phyloP scores from a whole-genome alignment of 2,113 vertebrate species.

The Cepphus grylle region DNA sequence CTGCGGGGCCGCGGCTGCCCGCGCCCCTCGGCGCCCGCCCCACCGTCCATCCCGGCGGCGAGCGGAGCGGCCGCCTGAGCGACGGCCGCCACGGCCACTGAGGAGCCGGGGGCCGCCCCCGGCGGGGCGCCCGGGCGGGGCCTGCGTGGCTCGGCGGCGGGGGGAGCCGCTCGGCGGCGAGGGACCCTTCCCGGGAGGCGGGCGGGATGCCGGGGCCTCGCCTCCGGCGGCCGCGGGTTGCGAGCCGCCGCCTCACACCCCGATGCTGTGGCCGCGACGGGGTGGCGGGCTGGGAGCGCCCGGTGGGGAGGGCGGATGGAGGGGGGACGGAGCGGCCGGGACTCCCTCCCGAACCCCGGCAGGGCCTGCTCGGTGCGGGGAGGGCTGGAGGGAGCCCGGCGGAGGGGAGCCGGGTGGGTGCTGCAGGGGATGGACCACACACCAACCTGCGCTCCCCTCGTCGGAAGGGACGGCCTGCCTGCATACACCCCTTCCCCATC shows the following conservation, averaged over 20 bases:
- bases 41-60: background rate
- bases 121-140: background rate
- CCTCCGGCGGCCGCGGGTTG: background rate
- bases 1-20: background rate
- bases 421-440: background rate
- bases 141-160: background rate
- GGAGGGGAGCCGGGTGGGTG: background rate
- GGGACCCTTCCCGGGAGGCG: background rate
- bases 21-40: background rate
- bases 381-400: background rate
- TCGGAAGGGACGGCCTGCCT: background rate
- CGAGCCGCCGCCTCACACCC: no score
- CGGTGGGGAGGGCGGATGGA: background rate
- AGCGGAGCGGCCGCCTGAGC: background rate
- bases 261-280: background rate
- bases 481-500: fast-evolving
- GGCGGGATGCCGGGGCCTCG: background rate
- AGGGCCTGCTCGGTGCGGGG: background rate
- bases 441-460: fast-evolving
- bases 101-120: background rate
- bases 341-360: background rate
- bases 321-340: background rate
- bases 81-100: conserved; percentile 44
- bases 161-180: background rate
- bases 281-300: no score